Evolutionary conservation across 2,888 invertebrate genomes (phyloP), one percentile per base, ranked within the genome.

Genomic region (Drosophila melanosoma): DNA sequence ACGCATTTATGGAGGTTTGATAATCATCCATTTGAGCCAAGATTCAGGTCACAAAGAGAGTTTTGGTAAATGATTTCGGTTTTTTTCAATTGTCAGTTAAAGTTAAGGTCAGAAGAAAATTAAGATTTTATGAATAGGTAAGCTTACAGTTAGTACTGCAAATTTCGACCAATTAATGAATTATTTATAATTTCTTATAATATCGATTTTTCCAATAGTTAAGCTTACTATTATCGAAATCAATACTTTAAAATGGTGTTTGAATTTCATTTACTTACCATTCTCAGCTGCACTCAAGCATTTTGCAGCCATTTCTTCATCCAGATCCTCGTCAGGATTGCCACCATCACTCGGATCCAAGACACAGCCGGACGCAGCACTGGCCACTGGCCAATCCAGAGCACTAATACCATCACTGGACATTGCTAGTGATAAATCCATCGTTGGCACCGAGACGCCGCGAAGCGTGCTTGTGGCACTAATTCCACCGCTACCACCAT

Each of bases 281-380:
- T 81, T 90, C 74, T 92, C 91, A 3, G 92, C 93, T 57, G 92
- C 92, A 64, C 76, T 90, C 36, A 92, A 64, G 51, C 92, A 92
- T 56, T 91, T 91, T 17, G 90, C 90, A 17, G 91, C 85, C 79
- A 86, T 86, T 61, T 91, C 87, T 56, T 91, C 91, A n/a, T 82
- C 91, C n/a, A 92, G 62, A n/a, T 92, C 92, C 59, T 92, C 93
- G 48, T 87, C 87, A 1, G 84, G 81, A 81, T 87, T 85, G 2
- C 79, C 20, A 45, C 45, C 82, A 32, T 82, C 87, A 40, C 74
- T 82, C 4, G 73, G 65, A 68, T 90, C 90, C 73, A 89, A 35
- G 17, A 82, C 69, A 51, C 82, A 79, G 6, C 82, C 82, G 3
- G 60, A 76, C 0, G 74, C 83, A 53, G 75, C 83, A 58, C 82